Evolutionary conservation across 2,113 vertebrate genomes (phyloP), one percentile per base, ranked within the genome.

Genomic region (Cololabis saira): DNA sequence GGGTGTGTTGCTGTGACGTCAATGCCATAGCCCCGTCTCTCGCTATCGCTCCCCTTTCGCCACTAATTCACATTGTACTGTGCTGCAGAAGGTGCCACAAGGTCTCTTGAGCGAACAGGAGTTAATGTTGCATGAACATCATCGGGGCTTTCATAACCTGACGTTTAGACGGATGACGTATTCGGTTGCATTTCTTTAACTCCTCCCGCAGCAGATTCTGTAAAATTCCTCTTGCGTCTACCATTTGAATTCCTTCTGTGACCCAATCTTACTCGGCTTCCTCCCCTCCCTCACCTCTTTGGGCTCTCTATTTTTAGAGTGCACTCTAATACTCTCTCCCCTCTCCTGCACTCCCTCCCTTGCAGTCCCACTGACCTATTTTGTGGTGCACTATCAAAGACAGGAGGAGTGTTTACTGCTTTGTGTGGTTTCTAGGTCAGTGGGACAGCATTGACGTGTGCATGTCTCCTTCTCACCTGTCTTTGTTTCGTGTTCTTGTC

Each of bases 351-450:
- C 83, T 78, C 87, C 74, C 85, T 84, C 73, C 74, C 74, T 80
- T 83, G 67, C 78, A 89, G 91, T 87, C 78, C 90, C 60, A 91
- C 86, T 93, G 91, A 93, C 93, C 91, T 92, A 93, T 93, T 93
- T 94, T 86, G 75, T 84, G 82, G 91, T 78, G 63, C 82, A 83
- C 85, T 71, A 76, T 92, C 84, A 89, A 89, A 88, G 86, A 81
- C 87, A 68, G 86, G 78, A 64, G 81, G 67, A 72, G 88, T 91
- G 90, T 90, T 92, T 90, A 92, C 85, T 71, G 90, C 81, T 82
- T 74, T 78, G 84, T 70, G 50, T 74, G 33, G 81, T 93, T 93
- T 93, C 87, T 92, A 89, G 92, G 90, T 91, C 88, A 91, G 88
- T 91, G 81, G 88, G 87, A 90, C 90, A 90, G 65, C 51, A 21